A percentile compares a stretch with the other conserved stretches of the same genome.
phyloP scores from a whole-genome alignment of 2,113 vertebrate genomes.

The Synodontis membranacea region DNA sequence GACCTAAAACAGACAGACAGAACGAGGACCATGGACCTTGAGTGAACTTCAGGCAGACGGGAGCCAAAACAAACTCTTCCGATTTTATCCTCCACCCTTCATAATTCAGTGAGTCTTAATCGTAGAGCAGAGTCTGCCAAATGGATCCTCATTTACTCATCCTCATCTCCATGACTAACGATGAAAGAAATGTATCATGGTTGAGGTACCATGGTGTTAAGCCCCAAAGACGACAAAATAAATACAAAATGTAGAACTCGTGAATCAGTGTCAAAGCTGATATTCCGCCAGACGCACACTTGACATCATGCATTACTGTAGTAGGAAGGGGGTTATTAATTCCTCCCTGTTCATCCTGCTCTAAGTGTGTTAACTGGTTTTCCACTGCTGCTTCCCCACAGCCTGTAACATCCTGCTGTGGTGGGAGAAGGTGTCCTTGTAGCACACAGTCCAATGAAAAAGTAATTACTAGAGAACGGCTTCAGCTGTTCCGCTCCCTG shows the following conservation, averaged over 20 bases:
- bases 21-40: conserved; percentile 15
- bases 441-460: conserved; percentile 19
- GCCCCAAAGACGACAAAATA: neutral
- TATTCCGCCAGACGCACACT: neutral
- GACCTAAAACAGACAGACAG: conserved; percentile 6
- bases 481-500: conserved; percentile 2
- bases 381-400: conserved; percentile 32
- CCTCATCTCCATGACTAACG: conserved; percentile 13
- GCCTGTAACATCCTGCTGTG: conserved; percentile 9
- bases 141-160: conserved; percentile 24
- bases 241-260: neutral
- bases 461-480: conserved; percentile 31
- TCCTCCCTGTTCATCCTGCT: conserved; percentile 15
- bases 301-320: conserved; percentile 15
- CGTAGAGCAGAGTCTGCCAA: conserved; percentile 1
- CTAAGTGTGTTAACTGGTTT: neutral
- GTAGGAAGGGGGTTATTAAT: conserved; percentile 9
- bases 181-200: neutral
- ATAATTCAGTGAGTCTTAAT: conserved; percentile 11
- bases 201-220: neutral
- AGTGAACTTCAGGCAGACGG: conserved; percentile 20
- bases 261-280: neutral
- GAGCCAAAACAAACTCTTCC: conserved; percentile 38
- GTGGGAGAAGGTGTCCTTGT: conserved; percentile 14
- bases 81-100: neutral